Percentiles rank a stretch among this genome's conserved stretches.
Conservation (phyloP, 2,113 vertebrate species). For the Pogonocichla stellata region DNA sequence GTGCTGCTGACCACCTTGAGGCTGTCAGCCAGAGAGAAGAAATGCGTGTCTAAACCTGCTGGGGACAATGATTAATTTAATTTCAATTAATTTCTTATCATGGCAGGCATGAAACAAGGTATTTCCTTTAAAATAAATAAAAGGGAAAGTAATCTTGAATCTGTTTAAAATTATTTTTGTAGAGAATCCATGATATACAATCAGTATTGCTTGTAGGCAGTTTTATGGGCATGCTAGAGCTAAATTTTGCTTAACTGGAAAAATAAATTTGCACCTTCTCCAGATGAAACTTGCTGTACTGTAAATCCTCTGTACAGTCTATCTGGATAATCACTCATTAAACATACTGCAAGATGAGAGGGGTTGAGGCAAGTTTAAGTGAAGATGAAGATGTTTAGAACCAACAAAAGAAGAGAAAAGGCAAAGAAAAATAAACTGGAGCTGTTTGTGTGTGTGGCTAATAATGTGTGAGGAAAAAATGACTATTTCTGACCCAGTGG, state of each 20-base stretch:
- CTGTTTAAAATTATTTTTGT: constrained; percentile 26
- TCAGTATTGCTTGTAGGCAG: constrained; percentile 18
- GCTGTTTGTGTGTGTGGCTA: background rate
- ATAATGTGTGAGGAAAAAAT: background rate
- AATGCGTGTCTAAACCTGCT: background rate
- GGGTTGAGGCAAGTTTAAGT: constrained; percentile 7
- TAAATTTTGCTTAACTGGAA: constrained; percentile 64
- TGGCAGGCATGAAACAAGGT: background rate
- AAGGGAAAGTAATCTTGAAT: background rate
- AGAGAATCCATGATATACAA: constrained; percentile 38
- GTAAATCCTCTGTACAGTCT: constrained; percentile 61
- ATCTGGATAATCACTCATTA: constrained; percentile 37
- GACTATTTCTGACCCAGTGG: background rate
- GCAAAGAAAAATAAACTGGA: background rate
- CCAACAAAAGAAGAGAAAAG: background rate
- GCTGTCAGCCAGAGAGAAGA: background rate
- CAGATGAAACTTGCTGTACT: constrained; percentile 12
- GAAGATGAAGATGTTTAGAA: constrained; percentile 15
- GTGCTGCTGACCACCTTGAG: background rate
- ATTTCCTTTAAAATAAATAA: background rate
- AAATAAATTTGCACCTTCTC: constrained; percentile 60
- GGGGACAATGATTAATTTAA: background rate
- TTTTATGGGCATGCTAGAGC: constrained; percentile 45
- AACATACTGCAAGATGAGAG: constrained; percentile 13
- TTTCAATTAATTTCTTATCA: background rate